A percentile compares a stretch with the other conserved stretches of the same genome.
These are phyloP conservation scores for Antennarius maculatus DNA, from an alignment of 2,797 vertebrate species.

Conservation along the genomic window DNA sequence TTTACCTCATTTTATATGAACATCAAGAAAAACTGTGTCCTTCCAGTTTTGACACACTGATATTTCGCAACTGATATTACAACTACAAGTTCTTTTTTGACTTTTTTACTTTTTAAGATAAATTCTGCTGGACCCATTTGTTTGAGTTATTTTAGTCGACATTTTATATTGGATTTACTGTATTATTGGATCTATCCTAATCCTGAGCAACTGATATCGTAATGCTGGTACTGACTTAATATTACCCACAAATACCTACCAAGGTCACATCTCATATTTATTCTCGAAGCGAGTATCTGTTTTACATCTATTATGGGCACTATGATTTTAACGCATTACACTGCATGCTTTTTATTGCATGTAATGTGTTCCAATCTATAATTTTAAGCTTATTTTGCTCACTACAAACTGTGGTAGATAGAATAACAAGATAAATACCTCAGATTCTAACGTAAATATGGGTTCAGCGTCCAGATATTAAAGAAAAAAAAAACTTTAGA, in stretches of 20 bases:
- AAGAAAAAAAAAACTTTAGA: slow-evolving; percentile 7
- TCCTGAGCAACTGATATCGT: neutral
- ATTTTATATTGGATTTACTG: slow-evolving; percentile 17
- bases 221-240: slow-evolving; percentile 3
- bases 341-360: slow-evolving; percentile 35
- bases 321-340: slow-evolving; percentile 17
- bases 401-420: slow-evolving; percentile 26
- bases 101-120: neutral
- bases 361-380: slow-evolving; percentile 20
- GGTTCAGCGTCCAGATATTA: slow-evolving; percentile 11
- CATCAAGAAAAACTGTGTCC: slow-evolving; percentile 48
- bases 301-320: slow-evolving; percentile 15
- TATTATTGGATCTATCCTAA: slow-evolving; percentile 6
- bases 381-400: slow-evolving; percentile 24
- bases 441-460: slow-evolving; percentile 32
- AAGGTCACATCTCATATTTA: slow-evolving; percentile 22
- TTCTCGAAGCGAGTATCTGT: slow-evolving; percentile 5
- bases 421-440: slow-evolving; percentile 22
- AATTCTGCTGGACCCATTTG: slow-evolving; percentile 1
- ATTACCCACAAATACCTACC: slow-evolving; percentile 13
- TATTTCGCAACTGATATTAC: slow-evolving; percentile 30
- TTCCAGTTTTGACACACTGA: slow-evolving; percentile 72
- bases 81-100: neutral
- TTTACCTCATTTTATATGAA: slow-evolving; percentile 16
- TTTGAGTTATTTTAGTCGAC: slow-evolving; percentile 11